Conservation (phyloP, 1,140 invertebrate genomes). For the Panulirus ornatus region DNA sequence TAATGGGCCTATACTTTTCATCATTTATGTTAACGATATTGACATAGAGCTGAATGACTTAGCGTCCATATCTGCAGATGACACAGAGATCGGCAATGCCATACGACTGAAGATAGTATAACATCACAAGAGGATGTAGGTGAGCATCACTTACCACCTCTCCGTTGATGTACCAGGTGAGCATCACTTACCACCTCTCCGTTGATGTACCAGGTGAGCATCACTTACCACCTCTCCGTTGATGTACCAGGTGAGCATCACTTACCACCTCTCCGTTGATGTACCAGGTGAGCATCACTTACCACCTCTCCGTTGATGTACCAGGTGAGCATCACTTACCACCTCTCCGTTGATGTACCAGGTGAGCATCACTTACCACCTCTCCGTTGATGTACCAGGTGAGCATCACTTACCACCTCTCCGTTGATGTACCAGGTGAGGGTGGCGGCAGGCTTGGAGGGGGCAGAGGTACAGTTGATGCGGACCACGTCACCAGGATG, state of each 20-base stretch:
- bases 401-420: constrained; percentile 74
- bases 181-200: constrained; percentile 75
- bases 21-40: too few relatives aligned
- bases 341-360: constrained; percentile 78
- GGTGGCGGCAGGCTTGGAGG: constrained; percentile 79
- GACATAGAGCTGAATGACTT: too few relatives aligned
- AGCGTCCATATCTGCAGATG: too few relatives aligned
- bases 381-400: constrained; percentile 79
- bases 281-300: constrained; percentile 77
- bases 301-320: constrained; percentile 77
- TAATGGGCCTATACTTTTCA: too few relatives aligned
- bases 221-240: constrained; percentile 76
- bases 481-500: constrained; percentile 85
- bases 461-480: constrained; percentile 87
- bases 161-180: constrained; percentile 79
- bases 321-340: constrained; percentile 77
- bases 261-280: constrained; percentile 77
- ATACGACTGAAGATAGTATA: too few relatives aligned
- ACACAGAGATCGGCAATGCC: too few relatives aligned
- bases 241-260: constrained; percentile 78
- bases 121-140: too few relatives aligned
- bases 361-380: constrained; percentile 75
- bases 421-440: constrained; percentile 79
- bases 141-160: constrained; percentile 67
- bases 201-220: constrained; percentile 79